phyloP scores from a whole-genome alignment of 2,797 vertebrate species.

The Thunnus albacares region DNA sequence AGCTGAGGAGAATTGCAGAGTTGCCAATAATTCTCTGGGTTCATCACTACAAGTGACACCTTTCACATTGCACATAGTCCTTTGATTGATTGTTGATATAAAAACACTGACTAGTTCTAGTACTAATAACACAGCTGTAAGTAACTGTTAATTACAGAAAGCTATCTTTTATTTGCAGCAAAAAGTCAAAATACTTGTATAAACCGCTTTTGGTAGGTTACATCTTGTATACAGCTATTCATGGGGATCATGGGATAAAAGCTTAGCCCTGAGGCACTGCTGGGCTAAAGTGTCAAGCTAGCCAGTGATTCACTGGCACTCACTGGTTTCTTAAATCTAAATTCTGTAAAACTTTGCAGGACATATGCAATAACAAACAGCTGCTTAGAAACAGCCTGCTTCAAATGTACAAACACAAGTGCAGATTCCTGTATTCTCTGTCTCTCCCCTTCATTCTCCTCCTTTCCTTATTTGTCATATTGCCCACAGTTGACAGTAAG shows the following conservation, averaged over 20 bases:
- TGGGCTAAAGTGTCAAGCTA: neutral
- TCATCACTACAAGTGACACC: too few relatives aligned
- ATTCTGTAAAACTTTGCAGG: conserved; percentile 24
- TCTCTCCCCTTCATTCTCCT: conserved; percentile 2
- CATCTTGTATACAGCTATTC: neutral
- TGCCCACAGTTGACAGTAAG: conserved; percentile 41
- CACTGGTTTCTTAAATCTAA: neutral
- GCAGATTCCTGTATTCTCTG: conserved; percentile 5
- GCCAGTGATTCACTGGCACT: conserved; percentile 11
- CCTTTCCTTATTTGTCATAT: conserved; percentile 18
- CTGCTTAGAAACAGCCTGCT: conserved; percentile 21
- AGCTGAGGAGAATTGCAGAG: too few relatives aligned
- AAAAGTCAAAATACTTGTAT: neutral
- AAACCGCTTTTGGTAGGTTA: neutral
- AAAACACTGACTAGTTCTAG: too few relatives aligned
- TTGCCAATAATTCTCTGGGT: too few relatives aligned
- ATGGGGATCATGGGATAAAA: neutral
- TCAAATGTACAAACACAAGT: neutral
- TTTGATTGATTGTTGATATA: too few relatives aligned
- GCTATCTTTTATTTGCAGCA: neutral
- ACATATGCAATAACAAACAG: conserved; percentile 25
- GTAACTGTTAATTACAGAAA: neutral
- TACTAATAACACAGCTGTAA: too few relatives aligned
- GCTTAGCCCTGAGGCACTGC: neutral
- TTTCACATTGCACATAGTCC: too few relatives aligned